Base-by-base conservation (phyloP, 2,888 invertebrate genomes). In the Tenthredo scrophulariae region DNA sequence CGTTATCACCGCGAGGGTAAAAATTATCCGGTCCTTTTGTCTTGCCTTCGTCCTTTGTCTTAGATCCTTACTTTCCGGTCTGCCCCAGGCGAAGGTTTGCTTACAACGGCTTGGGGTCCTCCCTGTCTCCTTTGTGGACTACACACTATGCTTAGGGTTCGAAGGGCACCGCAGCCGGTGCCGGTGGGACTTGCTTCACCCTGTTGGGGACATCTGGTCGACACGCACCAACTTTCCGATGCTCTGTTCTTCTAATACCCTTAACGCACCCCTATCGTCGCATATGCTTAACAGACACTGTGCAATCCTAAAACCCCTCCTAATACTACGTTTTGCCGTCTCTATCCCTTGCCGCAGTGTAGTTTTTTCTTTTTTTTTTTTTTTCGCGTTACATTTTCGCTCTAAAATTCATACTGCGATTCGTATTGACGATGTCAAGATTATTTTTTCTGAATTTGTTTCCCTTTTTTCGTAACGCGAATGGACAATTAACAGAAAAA, bases 271-370 rank as follows among this genome's bases (percentile, higher is more conserved):
- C 91, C 90, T 91, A 91, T 91, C 90, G 87, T 58, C 90, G 90
- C 92, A 92, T 91, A 92, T 92, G 92, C 86, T 91, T 89, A 88
- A 88, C 91, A 92, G 91, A 92, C 91, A 92, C 88, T 87, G 86
- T 86, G 86, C 84, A 40, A 40, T 62, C 80, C 77, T 84, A 58
- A 74, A 40, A 26, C 43, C 79, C 84, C 46, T 33, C n/a, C 85
- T 86, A 87, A 54, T n/a, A 29, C 29, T 54, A 18, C 72, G 72
- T 40, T 43, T 74, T n/a, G 22, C 43, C 43, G n/a, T 74, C 43
- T 40, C 43, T 43, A 43, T 74, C 72, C 43, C 29, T 58, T 6
- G 58, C 58, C 22, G 22, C 22, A 9, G 15, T 2, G 58, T 22
- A 22, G 22, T 33, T 33, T 67, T 15, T 67, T 33, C 6, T 15